Evolutionary conservation across 2,113 vertebrate genomes (phyloP), one percentile per base, ranked within the genome.

Genomic region (Mesitornis unicolor): DNA sequence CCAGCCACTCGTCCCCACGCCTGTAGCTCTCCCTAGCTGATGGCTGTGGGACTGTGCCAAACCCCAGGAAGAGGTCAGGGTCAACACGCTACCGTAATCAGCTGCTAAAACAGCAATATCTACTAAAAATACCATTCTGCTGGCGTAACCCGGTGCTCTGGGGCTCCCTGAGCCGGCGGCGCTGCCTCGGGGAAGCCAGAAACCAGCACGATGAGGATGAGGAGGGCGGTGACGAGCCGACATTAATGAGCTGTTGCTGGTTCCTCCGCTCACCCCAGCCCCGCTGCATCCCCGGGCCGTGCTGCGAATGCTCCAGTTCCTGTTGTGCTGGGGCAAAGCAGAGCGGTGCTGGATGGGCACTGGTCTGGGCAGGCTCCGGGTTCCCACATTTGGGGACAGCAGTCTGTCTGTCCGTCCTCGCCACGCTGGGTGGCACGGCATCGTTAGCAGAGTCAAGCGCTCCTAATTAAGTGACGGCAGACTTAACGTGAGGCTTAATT

Each of bases 371-470:
- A 14, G 50, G 25, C 45, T 45, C n/a, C n/a, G 45, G 22, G 47
- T 31, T 54, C 48, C 61, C 11, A 0, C 38, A 29, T 43, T 26
- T 24, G 9, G 19, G 43, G 64, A 4, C 64, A 28, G 35, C 43
- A 3, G 54, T 70, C 54, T 3, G 2, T 40, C 78, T 13, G 78
- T 15, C 36, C 2, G 1, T 35, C 76, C 42, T 12, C 10, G 22
- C 31, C 35, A 6, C 11, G 2, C 18, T 2, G 26, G 28, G 24
- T 8, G 8, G 36, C 84, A 3, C 8, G 5, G 54, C 3, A 5
- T 6, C 3, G 35, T 25, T 43, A 11, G 31, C 50, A 18, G 7
- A 26, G 59, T 17, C 0, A 3, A 53, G 83, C 2, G 1, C 73
- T 43, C 19, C 1, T 53, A 19, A 33, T 59, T 36, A 21, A 29